phyloP scores from a whole-genome alignment of 2,797 vertebrate genomes.

The Onychomys leucogaster region DNA sequence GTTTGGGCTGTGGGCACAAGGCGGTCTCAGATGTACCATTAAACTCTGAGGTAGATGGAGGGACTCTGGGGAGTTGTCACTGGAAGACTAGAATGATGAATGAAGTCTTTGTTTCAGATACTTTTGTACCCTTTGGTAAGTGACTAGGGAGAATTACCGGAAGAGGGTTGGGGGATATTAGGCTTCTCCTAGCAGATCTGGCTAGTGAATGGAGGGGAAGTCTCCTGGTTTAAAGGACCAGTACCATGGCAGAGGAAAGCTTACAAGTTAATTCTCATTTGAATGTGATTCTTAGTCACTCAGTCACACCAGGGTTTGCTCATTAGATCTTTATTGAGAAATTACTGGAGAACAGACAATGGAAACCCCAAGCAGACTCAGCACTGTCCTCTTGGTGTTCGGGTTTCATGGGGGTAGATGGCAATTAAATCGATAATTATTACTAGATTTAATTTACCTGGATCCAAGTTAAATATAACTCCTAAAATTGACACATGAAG shows the following conservation, averaged over 20 bases:
- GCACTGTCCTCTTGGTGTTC: not conserved
- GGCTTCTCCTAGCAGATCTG: not conserved
- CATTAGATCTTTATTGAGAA: not conserved
- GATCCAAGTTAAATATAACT: not conserved
- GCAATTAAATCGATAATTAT: not conserved
- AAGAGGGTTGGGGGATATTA: not conserved
- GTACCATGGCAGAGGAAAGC: not conserved
- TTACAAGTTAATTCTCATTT: not conserved
- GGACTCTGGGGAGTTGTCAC: not conserved
- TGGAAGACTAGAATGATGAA: not conserved
- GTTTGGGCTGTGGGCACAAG: not conserved
- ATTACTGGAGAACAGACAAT: not conserved
- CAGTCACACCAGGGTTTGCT: not conserved
- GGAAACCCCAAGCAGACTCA: not conserved
- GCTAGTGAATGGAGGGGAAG: not conserved
- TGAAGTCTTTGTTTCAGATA: constrained; percentile 1
- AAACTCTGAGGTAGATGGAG: not conserved
- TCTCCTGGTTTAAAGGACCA: not conserved
- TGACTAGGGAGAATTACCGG: not conserved
- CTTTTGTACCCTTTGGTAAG: not conserved
- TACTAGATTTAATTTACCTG: not conserved
- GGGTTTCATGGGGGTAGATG: not conserved
- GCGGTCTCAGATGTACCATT: not conserved
- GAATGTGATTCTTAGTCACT: not conserved
- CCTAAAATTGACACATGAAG: not conserved